A percentile compares a stretch with the other conserved stretches of the same genome.
Conservation (phyloP, 2,888 invertebrate genomes). For the Nomada lathburiana region DNA sequence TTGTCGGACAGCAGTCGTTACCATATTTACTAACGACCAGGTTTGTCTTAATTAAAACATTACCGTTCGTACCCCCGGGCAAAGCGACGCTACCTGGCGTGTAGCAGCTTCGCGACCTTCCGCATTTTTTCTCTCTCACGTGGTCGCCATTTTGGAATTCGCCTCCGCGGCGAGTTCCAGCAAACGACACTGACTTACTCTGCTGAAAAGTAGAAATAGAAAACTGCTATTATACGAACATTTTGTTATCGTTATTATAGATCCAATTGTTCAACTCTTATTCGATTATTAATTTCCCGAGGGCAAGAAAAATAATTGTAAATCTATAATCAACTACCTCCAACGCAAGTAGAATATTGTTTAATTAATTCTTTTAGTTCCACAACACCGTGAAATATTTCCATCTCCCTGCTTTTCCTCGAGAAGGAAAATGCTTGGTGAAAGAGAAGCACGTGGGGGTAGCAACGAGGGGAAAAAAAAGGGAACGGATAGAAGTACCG, state of each 20-base stretch:
- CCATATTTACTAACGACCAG: slow-evolving; percentile 73
- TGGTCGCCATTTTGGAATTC: slow-evolving; percentile 27
- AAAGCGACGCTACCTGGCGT: slow-evolving; percentile 56
- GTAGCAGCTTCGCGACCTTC: slow-evolving; percentile 44
- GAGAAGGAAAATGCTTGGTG: slow-evolving; percentile 26
- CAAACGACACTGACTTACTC: neutral
- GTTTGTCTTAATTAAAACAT: slow-evolving; percentile 78
- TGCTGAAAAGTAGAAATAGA: neutral
- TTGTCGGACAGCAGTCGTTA: slow-evolving; percentile 70
- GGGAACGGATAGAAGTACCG: slow-evolving; percentile 67
- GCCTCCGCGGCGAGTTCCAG: neutral
- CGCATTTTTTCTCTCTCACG: slow-evolving; percentile 5
- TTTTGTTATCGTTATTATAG: neutral
- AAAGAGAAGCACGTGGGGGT: slow-evolving; percentile 42
- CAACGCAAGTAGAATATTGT: neutral
- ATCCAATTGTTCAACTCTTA: neutral
- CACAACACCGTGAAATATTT: neutral
- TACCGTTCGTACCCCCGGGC: slow-evolving; percentile 56
- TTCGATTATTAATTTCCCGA: neutral
- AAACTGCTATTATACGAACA: neutral
- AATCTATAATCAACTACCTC: neutral
- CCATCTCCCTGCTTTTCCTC: neutral
- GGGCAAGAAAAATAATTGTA: too few relatives aligned
- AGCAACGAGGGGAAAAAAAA: slow-evolving; percentile 28
- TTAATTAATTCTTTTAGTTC: neutral